A percentile compares a stretch with the other conserved stretches of the same genome.
Evolutionary conservation across 2,113 vertebrate species (phyloP).

Genomic region (Notothenia rossii): DNA sequence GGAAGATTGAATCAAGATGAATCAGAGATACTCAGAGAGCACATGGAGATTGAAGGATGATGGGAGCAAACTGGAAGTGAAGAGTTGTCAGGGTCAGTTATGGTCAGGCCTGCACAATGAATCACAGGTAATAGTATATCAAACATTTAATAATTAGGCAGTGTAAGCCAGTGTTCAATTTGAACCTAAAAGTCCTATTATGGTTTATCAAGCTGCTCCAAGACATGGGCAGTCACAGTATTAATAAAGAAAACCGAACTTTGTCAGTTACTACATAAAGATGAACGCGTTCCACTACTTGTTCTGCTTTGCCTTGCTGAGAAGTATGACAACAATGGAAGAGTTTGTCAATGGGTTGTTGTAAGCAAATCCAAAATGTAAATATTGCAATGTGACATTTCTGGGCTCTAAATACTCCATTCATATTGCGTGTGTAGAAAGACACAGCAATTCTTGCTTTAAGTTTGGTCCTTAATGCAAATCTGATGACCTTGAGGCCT

Average conservation of each 20-base stretch:
- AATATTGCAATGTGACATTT: background rate
- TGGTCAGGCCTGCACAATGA: background rate
- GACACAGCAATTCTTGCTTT: background rate
- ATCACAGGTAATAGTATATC: background rate
- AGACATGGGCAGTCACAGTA: background rate
- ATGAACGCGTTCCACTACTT: background rate
- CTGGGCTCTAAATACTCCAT: background rate
- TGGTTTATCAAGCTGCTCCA: background rate
- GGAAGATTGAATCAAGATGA: background rate
- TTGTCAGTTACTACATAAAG: background rate
- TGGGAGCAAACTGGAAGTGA: background rate
- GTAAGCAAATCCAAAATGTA: background rate
- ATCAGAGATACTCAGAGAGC: background rate
- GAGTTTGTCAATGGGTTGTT: background rate
- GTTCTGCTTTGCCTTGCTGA: background rate
- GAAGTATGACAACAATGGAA: background rate
- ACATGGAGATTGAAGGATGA: background rate
- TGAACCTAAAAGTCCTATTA: too few relatives aligned
- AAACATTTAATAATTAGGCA: background rate
- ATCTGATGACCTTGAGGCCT: constrained; percentile 33
- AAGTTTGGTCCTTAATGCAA: background rate
- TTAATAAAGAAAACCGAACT: background rate
- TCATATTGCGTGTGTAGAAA: too few relatives aligned
- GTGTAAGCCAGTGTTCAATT: background rate
- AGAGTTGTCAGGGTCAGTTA: background rate